Conservation (phyloP, 2,113 vertebrate genomes). For the Podarcis cretensis region DNA sequence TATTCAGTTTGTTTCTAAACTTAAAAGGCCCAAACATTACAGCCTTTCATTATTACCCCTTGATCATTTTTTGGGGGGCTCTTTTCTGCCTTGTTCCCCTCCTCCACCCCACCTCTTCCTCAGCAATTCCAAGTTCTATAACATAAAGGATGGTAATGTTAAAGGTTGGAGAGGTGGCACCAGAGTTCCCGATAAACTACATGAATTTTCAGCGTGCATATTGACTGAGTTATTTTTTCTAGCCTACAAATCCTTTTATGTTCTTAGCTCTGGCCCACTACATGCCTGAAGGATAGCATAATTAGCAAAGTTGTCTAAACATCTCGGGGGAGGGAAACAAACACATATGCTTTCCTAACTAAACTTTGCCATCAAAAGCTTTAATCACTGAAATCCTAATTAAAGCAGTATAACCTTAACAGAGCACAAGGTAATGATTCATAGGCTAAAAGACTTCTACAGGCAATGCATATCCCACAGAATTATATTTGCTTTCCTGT, state of each 20-base stretch:
- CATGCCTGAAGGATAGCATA: constrained; percentile 40
- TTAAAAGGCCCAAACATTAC: no score
- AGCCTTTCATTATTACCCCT: no score
- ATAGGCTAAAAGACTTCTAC: constrained; percentile 28
- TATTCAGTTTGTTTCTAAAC: no score
- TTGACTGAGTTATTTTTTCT: constrained; percentile 24
- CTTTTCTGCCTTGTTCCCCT: not conserved
- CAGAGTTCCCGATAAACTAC: not conserved
- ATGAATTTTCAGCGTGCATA: constrained; percentile 26
- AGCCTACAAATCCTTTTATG: not conserved
- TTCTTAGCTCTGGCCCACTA: constrained; percentile 30
- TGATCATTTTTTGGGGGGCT: not conserved
- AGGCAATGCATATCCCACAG: constrained; percentile 19
- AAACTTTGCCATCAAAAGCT: constrained; percentile 43
- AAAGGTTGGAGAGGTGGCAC: not conserved
- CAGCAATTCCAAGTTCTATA: not conserved
- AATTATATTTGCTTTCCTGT: constrained; percentile 41
- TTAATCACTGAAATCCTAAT: constrained; percentile 51
- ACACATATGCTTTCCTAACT: constrained; percentile 27
- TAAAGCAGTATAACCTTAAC: constrained; percentile 18
- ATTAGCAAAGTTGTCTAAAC: constrained; percentile 56
- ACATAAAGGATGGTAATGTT: not conserved
- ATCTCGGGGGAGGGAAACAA: constrained; percentile 12
- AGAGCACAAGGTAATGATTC: constrained; percentile 44
- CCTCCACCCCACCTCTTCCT: not conserved